phyloP scores from a whole-genome alignment of 2,113 vertebrate species.

The Hemichromis elongatus region DNA sequence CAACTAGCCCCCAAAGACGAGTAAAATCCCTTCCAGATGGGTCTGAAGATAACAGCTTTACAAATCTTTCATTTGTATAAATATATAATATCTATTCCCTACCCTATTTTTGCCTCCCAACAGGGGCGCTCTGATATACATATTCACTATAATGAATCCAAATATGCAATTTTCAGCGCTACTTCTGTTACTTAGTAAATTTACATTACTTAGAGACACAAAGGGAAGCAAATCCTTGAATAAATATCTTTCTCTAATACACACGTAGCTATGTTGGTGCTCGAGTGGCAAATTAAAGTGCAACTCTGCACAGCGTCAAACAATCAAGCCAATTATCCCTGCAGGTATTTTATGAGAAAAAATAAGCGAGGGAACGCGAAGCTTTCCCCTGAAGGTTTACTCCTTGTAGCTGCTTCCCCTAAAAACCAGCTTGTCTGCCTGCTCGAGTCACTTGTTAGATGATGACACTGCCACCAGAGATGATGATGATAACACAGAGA shows the following conservation, averaged over 20 bases:
- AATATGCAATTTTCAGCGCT: background rate
- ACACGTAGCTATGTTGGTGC: background rate
- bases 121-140: background rate
- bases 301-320: background rate
- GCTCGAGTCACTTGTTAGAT: background rate
- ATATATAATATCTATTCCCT: background rate
- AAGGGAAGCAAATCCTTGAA: background rate
- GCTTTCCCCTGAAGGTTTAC: background rate
- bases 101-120: background rate
- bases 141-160: background rate
- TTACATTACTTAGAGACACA: background rate
- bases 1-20: background rate
- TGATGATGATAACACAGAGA: background rate
- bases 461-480: background rate
- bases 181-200: background rate
- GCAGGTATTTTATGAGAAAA: background rate
- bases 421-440: background rate
- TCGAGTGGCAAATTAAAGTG: background rate
- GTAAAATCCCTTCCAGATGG: background rate
- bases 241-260: background rate
- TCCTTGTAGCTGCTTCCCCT: background rate
- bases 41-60: background rate
- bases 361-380: background rate
- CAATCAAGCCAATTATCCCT: background rate
- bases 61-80: background rate